phyloP scores from a whole-genome alignment of 2,113 vertebrate species.

The Galbula dea region DNA sequence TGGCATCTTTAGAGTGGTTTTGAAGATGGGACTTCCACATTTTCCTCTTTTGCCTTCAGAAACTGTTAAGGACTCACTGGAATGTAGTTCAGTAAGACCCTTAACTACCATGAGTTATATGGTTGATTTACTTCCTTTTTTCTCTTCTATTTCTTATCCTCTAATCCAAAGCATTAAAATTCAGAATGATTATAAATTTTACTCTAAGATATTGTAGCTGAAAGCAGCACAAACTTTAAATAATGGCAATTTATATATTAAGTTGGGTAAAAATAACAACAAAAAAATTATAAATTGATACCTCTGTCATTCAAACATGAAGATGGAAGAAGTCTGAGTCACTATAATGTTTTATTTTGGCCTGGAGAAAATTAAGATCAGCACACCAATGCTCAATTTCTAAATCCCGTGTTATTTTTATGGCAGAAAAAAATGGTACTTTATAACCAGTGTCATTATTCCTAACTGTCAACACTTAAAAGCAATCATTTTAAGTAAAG shows the following conservation, averaged over 20 bases:
- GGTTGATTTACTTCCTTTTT: background rate
- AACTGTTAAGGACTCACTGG: background rate
- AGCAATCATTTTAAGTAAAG: background rate
- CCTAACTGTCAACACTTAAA: background rate
- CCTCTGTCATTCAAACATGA: background rate
- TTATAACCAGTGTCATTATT: background rate
- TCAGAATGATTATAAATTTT: background rate
- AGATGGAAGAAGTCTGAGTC: background rate
- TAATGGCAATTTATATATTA: background rate
- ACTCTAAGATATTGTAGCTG: background rate
- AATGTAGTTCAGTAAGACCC: background rate
- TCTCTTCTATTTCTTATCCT: background rate
- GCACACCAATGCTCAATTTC: background rate
- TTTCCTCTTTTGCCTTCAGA: background rate
- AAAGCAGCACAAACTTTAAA: background rate
- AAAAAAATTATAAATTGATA: background rate
- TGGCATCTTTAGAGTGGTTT: background rate
- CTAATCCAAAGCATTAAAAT: background rate
- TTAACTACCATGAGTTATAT: background rate
- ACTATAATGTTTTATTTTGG: background rate
- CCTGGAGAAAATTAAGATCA: background rate
- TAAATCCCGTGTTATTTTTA: background rate
- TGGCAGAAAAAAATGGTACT: background rate
- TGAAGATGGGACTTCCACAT: background rate
- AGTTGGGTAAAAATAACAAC: background rate